Percentiles rank a stretch among this genome's conserved stretches.
phyloP scores from a whole-genome alignment of 1,140 invertebrate genomes.

The Scaptomyza pallida region DNA sequence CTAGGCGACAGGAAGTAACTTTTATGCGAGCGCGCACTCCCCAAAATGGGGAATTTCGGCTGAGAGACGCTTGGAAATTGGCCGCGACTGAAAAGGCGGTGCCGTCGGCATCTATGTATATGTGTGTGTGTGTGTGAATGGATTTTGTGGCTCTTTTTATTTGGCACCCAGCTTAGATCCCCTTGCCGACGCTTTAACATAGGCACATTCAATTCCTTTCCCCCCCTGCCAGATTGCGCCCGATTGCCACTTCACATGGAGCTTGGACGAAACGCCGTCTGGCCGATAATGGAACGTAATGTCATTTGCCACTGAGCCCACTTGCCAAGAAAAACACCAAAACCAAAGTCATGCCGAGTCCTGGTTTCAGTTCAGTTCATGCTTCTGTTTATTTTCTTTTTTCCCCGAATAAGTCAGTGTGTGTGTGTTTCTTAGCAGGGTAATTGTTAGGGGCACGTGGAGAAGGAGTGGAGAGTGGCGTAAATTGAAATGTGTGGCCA shows the following conservation, averaged over 20 bases:
- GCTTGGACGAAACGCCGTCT: conserved; percentile 18
- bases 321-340: conserved; percentile 26
- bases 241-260: conserved; percentile 5
- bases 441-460: neutral
- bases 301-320: conserved; percentile 15
- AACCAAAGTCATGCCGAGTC: conserved; percentile 15
- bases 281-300: conserved; percentile 40
- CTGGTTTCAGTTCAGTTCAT: neutral
- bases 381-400: neutral
- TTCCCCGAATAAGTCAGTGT: neutral
- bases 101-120: conserved; percentile 29
- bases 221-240: neutral
- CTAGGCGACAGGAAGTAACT: conserved; percentile 66
- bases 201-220: neutral
- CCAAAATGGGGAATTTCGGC: conserved; percentile 56
- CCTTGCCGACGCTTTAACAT: conserved; percentile 24
- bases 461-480: neutral
- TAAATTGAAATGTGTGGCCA: neutral
- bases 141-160: conserved; percentile 78
- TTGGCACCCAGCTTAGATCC: conserved; percentile 52
- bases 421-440: neutral
- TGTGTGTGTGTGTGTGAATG: conserved; percentile 50
- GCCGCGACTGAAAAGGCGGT: conserved; percentile 26
- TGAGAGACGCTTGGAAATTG: conserved; percentile 26
- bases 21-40: conserved; percentile 54